Conservation (phyloP, 2,888 invertebrate species). For the Parnassius smintheus region DNA sequence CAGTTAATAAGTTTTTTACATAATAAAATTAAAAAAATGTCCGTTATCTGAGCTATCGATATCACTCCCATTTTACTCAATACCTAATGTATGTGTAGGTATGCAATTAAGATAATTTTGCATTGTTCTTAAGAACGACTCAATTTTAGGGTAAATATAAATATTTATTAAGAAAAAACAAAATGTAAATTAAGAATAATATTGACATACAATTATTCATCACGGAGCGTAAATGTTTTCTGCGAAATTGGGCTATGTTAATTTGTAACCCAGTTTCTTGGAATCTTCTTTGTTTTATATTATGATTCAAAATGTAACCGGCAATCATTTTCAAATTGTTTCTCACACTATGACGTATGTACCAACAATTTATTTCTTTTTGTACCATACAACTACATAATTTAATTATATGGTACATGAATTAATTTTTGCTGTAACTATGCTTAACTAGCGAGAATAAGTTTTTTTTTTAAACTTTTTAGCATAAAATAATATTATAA, state of each 20-base stretch:
- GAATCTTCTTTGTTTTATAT: conserved; percentile 22
- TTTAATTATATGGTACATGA: conserved; percentile 5
- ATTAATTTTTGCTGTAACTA: no score
- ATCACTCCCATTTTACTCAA: no score
- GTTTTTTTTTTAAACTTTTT: no score
- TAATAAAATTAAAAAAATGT: no score
- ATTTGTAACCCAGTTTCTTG: conserved; percentile 25
- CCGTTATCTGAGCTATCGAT: no score
- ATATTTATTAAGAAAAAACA: not conserved
- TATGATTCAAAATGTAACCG: conserved; percentile 2
- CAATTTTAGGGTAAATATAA: not conserved
- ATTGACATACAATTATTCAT: conserved; percentile 21
- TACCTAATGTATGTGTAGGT: no score
- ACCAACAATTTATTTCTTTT: conserved; percentile 10
- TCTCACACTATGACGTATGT: conserved; percentile 3
- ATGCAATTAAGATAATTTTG: no score
- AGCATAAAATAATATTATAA: no score
- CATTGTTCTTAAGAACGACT: no score
- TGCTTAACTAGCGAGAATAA: no score
- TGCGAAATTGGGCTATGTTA: conserved; percentile 21
- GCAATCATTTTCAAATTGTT: conserved; percentile 8
- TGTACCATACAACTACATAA: conserved; percentile 2
- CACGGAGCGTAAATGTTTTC: conserved; percentile 8
- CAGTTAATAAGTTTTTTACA: no score
- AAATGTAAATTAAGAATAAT: conserved; percentile 14